Conservation (phyloP, 64 coral and sea anemone species). For the Pachyseris speciosa region DNA sequence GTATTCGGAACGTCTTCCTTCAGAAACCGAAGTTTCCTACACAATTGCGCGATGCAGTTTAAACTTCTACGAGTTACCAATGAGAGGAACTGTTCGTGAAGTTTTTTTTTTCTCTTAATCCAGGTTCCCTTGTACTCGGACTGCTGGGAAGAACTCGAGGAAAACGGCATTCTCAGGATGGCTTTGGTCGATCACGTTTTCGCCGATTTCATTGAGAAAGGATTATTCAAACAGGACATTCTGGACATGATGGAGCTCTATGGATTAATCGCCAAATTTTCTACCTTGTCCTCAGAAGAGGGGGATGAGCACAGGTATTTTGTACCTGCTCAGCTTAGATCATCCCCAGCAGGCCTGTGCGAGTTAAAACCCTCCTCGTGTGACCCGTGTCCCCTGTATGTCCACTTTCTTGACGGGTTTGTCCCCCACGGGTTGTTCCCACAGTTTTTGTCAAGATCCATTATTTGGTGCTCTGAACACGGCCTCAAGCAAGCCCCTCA, state of each 20-base stretch:
- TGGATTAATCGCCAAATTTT: too few species aligned
- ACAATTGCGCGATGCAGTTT: too few species aligned
- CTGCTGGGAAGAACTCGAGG: slow-evolving; percentile 14
- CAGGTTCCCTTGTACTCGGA: slow-evolving; percentile 3
- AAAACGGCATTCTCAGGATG: slow-evolving; percentile 46
- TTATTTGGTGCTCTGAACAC: slow-evolving; percentile 5
- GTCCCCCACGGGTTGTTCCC: slow-evolving; percentile 46
- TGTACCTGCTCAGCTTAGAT: slow-evolving; percentile 37
- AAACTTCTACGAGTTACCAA: too few species aligned
- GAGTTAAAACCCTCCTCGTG: background rate
- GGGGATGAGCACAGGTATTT: background rate
- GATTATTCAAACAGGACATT: too few species aligned
- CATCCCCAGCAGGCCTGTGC: too few species aligned
- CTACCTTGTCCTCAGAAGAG: background rate
- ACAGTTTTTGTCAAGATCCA: slow-evolving; percentile 17
- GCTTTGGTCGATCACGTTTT: slow-evolving; percentile 52
- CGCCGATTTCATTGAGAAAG: background rate
- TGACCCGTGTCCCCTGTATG: slow-evolving; percentile 50
- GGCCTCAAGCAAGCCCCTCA: background rate
- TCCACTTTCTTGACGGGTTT: too few species aligned
- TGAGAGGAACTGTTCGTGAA: too few species aligned
- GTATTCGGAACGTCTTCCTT: too few species aligned
- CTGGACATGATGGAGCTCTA: too few species aligned
- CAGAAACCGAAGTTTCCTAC: too few species aligned
- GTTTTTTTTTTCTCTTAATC: background rate